phyloP scores from a whole-genome alignment of 2,888 invertebrate species.

The Theretra japonica region DNA sequence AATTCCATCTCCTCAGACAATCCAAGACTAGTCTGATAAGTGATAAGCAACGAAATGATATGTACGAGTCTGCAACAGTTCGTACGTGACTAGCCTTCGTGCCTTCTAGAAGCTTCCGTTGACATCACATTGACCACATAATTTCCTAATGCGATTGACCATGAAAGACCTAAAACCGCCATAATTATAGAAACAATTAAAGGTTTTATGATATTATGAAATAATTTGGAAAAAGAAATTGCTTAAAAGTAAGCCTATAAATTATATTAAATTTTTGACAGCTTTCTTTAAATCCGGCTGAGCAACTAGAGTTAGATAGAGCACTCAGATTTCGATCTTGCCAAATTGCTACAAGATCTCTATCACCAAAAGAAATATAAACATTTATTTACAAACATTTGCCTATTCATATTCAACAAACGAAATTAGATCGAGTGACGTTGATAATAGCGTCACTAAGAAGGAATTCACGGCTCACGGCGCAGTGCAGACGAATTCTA shows the following conservation, averaged over 20 bases:
- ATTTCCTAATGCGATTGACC: neutral
- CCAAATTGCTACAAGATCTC: neutral
- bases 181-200: no score
- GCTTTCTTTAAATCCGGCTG: no score
- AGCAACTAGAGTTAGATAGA: no score
- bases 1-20: no score
- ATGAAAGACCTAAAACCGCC: neutral
- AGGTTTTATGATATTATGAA: no score
- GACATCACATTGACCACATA: neutral
- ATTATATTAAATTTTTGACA: no score
- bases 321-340: no score
- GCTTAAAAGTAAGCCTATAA: no score
- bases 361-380: neutral
- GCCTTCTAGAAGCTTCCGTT: conserved; percentile 4
- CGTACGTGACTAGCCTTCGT: neutral
- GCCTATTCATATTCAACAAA: neutral
- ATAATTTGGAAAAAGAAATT: no score
- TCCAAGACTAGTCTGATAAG: no score
- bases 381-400: neutral
- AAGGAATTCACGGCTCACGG: conserved; percentile 39
- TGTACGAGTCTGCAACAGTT: no score
- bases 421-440: conserved; percentile 4
- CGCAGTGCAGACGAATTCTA: conserved; percentile 40
- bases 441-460: conserved; percentile 31
- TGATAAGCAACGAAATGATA: no score